A percentile compares a stretch with the other conserved stretches of the same genome.
Evolutionary conservation across 2,797 vertebrate genomes (phyloP).

Genomic region (Pogonophryne albipinna): DNA sequence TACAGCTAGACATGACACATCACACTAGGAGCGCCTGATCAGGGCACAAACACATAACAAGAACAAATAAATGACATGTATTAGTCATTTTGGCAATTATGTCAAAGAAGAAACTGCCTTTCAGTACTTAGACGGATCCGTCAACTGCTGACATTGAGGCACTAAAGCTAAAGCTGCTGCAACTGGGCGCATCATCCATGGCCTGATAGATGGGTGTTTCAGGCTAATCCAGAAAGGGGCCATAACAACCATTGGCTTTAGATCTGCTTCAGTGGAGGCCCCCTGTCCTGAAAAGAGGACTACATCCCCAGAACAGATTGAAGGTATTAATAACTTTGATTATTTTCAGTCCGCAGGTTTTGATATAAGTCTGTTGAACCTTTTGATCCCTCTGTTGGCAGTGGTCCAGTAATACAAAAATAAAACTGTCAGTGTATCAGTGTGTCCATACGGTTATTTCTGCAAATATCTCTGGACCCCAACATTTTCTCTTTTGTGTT

Average conservation of each 20-base stretch:
- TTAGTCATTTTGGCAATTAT: not conserved
- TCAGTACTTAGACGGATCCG: not conserved
- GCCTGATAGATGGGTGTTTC: too few species aligned
- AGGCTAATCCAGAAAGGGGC: not conserved
- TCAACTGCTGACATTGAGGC: not conserved
- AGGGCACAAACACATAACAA: too few species aligned
- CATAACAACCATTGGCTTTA: not conserved
- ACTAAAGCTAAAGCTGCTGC: not conserved
- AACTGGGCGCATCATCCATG: too few species aligned
- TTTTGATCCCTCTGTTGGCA: constrained; percentile 5
- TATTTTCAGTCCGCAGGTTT: not conserved
- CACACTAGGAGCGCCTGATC: too few species aligned
- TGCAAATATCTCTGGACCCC: not conserved
- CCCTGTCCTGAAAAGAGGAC: not conserved
- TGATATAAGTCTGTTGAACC: constrained; percentile 3
- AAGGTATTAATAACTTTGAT: not conserved
- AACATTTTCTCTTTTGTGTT: not conserved
- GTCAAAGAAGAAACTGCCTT: not conserved
- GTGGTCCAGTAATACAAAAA: not conserved
- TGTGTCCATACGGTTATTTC: not conserved
- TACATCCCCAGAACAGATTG: not conserved
- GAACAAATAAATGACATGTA: not conserved
- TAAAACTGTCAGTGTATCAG: too few species aligned
- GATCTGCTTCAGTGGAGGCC: not conserved
- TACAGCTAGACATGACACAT: too few species aligned